These are phyloP conservation scores for Yponomeuta cagnagella DNA, from an alignment of 2,888 invertebrate genomes.

Conservation along the genomic window DNA sequence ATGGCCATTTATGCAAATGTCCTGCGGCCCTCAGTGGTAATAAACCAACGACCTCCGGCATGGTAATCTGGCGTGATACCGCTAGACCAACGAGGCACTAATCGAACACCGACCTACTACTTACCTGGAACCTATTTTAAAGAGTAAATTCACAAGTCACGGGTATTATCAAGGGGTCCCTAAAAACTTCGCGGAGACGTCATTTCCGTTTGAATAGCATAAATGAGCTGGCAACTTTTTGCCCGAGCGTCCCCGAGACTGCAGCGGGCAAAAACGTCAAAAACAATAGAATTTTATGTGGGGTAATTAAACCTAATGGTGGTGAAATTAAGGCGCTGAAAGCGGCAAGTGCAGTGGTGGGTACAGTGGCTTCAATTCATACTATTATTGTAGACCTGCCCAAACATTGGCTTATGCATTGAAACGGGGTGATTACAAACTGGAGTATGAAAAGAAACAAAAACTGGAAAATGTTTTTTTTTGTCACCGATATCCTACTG, in stretches of 20 bases:
- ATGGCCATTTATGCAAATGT: too few relatives aligned
- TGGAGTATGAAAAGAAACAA: too few relatives aligned
- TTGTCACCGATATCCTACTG: too few relatives aligned
- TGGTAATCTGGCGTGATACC: too few relatives aligned
- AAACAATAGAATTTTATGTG: slow-evolving; percentile 58
- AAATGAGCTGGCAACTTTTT: slow-evolving; percentile 47
- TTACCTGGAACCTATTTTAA: too few relatives aligned
- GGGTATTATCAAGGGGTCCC: neutral
- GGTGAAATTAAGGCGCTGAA: slow-evolving; percentile 48
- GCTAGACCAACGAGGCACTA: too few relatives aligned
- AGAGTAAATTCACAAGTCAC: neutral
- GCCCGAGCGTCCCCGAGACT: slow-evolving; percentile 25
- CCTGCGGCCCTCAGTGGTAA: too few relatives aligned
- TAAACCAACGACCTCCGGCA: too few relatives aligned
- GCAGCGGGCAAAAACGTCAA: slow-evolving; percentile 31
- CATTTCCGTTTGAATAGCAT: slow-evolving; percentile 43
- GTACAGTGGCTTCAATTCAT: neutral
- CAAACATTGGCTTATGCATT: too few relatives aligned
- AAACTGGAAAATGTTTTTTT: too few relatives aligned
- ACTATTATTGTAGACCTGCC: neutral
- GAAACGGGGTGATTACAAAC: too few relatives aligned
- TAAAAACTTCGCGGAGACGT: slow-evolving; percentile 34
- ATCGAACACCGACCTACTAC: too few relatives aligned
- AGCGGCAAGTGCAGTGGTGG: slow-evolving; percentile 22
- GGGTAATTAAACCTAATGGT: slow-evolving; percentile 51